Evolutionary conservation across 2,113 vertebrate species (phyloP), one percentile per base, ranked within the genome.

Genomic region (Hyla sarda): DNA sequence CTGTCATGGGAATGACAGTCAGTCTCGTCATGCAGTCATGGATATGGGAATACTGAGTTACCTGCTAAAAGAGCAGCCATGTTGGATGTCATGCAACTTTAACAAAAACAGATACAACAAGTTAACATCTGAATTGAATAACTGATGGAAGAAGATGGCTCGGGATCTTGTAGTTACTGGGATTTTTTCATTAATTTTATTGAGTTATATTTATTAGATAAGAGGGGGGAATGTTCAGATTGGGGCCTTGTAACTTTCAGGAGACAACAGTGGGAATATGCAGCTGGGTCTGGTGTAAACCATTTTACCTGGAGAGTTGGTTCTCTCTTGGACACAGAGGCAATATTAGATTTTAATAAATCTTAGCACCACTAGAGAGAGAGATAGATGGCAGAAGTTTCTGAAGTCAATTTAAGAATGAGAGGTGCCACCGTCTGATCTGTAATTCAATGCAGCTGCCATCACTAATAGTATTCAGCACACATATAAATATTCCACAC

Each of bases 281-380:
- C 11, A 12, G 10, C n/a, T 11, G 23, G 9, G 9, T 60, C 56
- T 60, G 56, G 56, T n/a, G 56, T 12, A n/a, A 9, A n/a, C 1
- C 17, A 14, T 19, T 19, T 17, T 58, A 16, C n/a, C 56, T 58
- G 58, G 58, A 60, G 58, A 52, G 50, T 52, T 23, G 1, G 60
- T 47, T n/a, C 62, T 82, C 45, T 50, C 62, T 34, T 54, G 21
- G 47, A 47, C n/a, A 32, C 28, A 28, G 50, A 45, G 21, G 32
- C 34, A 25, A 34, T 60, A 60, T 60, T 67, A 82, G 34, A 17
- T 21, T 75, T 45, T 75, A 84, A 84, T 84, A 84, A 72, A 72
- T 62, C 37, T 28, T 28, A 72, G 65, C 19, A 72, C 72, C 71
- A 62, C 82, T 75, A 48, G 71, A 74, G 82, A 37, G 82, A 75